Conservation (phyloP, 2,113 vertebrate species). For the Cyphomyrus discorhynchus region DNA sequence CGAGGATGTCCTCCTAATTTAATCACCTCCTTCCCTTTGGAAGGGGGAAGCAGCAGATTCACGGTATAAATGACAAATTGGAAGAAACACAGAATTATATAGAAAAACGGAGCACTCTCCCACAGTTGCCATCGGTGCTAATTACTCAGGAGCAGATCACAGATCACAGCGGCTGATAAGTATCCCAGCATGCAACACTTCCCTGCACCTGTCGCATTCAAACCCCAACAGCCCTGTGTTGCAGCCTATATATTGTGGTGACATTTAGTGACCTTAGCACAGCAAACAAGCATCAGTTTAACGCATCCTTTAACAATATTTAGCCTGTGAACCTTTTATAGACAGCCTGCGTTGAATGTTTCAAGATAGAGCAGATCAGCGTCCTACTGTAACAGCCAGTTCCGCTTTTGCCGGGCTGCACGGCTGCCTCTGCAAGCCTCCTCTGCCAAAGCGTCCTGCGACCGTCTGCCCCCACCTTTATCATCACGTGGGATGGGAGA, state of each 20-base stretch:
- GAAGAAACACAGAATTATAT: not conserved
- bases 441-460: not conserved
- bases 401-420: not conserved
- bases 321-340: not conserved
- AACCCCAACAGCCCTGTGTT: not conserved
- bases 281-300: not conserved
- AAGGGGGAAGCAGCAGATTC: not conserved
- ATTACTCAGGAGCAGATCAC: not conserved
- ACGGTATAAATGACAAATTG: not conserved
- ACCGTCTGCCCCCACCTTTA: not conserved
- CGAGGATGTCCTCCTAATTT: not conserved
- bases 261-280: not conserved
- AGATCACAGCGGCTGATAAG: not conserved
- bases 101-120: not conserved
- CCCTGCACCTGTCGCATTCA: not conserved
- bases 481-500: not conserved
- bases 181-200: not conserved
- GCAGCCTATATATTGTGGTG: not conserved
- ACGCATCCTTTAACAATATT: not conserved
- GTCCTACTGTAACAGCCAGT: not conserved
- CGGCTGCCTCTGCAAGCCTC: not conserved
- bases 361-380: not conserved
- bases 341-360: not conserved
- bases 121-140: not conserved
- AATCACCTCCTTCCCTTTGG: not conserved